phyloP scores from a whole-genome alignment of 1,140 invertebrate species.

The Achatina immaculata region DNA sequence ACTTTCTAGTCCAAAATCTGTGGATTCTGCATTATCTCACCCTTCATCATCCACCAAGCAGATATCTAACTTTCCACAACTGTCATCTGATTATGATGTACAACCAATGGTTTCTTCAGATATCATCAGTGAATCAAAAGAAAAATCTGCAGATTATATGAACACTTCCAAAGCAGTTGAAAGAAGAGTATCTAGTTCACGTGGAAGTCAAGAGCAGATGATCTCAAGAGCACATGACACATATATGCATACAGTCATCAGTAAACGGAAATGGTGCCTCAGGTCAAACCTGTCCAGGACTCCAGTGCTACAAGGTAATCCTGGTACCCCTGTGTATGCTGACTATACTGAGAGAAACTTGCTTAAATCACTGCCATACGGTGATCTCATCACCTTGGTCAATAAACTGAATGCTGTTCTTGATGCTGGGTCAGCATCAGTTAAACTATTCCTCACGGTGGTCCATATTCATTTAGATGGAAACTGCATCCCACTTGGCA shows the following conservation, averaged over 20 bases:
- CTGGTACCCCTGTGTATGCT: neutral
- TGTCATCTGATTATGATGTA: too few relatives aligned
- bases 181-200: too few relatives aligned
- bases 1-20: too few relatives aligned
- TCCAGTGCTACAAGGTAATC: neutral
- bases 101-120: too few relatives aligned
- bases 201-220: too few relatives aligned
- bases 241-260: neutral
- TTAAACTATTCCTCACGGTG: neutral
- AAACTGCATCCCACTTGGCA: neutral
- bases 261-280: slow-evolving; percentile 19
- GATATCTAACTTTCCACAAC: too few relatives aligned
- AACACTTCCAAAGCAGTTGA: too few relatives aligned
- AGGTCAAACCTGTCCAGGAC: neutral
- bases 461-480: neutral
- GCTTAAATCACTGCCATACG: neutral
- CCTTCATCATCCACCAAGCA: too few relatives aligned
- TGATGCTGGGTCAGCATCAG: neutral
- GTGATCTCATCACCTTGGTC: neutral
- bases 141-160: too few relatives aligned
- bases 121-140: too few relatives aligned
- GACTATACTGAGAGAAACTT: neutral
- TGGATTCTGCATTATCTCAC: too few relatives aligned
- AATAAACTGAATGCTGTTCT: neutral
- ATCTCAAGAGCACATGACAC: neutral